Conservation (phyloP, 2,113 vertebrate genomes). For the Microtus pennsylvanicus region DNA sequence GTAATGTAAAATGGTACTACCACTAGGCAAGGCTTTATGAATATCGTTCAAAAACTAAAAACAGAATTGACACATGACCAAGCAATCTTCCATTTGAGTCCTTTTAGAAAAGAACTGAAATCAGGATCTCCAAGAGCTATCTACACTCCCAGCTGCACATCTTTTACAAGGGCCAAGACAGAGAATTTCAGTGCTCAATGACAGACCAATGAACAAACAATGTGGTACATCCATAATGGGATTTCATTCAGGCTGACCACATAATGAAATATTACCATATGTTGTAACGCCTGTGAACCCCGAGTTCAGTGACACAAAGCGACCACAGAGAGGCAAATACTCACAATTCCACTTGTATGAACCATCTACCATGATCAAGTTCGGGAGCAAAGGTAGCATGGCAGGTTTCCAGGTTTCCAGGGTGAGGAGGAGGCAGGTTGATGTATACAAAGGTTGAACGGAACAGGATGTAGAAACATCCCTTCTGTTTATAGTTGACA, state of each 20-base stretch:
- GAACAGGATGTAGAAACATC: neutral
- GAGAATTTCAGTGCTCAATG: neutral
- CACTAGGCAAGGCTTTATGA: neutral
- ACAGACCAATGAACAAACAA: neutral
- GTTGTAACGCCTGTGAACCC: neutral
- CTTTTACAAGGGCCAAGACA: neutral
- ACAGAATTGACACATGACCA: neutral
- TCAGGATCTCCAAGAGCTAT: neutral
- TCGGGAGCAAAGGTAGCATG: neutral
- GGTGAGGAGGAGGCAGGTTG: neutral
- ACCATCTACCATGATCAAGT: neutral
- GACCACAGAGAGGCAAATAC: neutral
- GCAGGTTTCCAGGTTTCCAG: neutral
- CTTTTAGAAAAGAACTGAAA: neutral
- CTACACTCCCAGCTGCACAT: neutral
- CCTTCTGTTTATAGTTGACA: neutral
- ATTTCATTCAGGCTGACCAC: neutral
- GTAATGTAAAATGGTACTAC: neutral
- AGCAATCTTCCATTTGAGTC: neutral
- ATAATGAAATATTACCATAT: neutral
- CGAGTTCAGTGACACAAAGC: neutral
- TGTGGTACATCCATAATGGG: neutral
- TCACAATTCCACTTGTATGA: too few relatives aligned
- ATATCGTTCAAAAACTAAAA: neutral
- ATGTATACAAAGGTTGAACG: neutral